Conservation (phyloP, 2,888 invertebrate genomes). For the Leuctra nigra region DNA sequence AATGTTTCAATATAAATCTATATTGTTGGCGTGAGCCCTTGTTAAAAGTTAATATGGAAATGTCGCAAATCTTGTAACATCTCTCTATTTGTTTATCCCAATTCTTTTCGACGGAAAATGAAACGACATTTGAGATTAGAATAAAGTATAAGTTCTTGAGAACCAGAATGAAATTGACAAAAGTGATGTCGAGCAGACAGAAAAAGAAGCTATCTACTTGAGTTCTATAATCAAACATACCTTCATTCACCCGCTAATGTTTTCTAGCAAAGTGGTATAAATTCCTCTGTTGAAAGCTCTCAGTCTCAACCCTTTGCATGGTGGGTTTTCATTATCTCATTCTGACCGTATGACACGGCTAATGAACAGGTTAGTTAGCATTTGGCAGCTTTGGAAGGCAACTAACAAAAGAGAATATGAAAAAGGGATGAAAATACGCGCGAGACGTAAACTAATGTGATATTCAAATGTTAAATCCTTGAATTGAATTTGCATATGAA, state of each 20-base stretch:
- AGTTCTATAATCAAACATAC: no score
- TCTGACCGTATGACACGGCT: not conserved
- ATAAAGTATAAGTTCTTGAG: not conserved
- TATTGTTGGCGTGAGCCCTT: not conserved
- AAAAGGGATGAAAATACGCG: not conserved
- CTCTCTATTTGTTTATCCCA: not conserved
- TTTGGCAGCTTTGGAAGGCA: not conserved
- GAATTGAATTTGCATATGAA: constrained; percentile 18
- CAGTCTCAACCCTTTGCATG: no score
- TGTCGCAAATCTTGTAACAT: not conserved
- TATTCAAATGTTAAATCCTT: constrained; percentile 9
- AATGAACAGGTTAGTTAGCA: constrained; percentile 17
- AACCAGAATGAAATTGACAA: not conserved
- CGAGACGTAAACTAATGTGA: constrained; percentile 6
- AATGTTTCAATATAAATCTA: not conserved
- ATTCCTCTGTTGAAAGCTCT: no score
- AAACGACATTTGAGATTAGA: constrained; percentile 6
- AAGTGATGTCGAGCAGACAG: not conserved
- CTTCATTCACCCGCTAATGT: no score
- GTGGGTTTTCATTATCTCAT: not conserved
- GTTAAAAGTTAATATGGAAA: constrained; percentile 6
- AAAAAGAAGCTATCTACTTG: no score
- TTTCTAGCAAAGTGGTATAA: no score
- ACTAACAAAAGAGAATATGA: constrained; percentile 7
- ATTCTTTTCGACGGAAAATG: not conserved